Evolutionary conservation across 2,113 vertebrate species (phyloP).

Genomic region (Phylloscopus whistleri): DNA sequence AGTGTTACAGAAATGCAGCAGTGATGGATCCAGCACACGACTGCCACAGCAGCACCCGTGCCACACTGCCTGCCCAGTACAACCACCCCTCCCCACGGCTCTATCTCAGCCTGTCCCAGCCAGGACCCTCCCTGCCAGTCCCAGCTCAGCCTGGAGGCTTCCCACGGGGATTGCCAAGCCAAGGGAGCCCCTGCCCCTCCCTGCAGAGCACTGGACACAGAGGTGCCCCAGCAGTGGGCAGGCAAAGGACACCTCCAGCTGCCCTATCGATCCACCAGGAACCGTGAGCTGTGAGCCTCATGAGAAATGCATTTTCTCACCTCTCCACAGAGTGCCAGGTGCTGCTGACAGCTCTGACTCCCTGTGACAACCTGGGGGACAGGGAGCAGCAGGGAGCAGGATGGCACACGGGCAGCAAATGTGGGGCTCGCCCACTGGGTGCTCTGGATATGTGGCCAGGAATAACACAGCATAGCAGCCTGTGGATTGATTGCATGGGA

Average conservation of each 20-base stretch:
- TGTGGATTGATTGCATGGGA: neutral
- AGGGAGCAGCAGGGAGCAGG: neutral
- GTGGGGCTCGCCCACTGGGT: accelerated
- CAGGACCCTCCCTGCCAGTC: neutral
- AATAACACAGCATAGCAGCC: neutral
- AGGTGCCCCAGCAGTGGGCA: accelerated
- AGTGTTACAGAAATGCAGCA: accelerated
- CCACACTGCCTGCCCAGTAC: accelerated
- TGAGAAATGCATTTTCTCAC: slow-evolving; percentile 21
- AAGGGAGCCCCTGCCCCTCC: accelerated
- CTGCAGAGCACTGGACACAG: neutral
- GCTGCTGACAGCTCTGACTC: neutral
- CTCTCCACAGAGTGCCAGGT: accelerated
- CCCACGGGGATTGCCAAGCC: accelerated
- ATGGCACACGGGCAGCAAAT: accelerated
- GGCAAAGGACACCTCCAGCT: neutral
- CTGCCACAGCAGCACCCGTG: neutral
- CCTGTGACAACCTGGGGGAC: accelerated
- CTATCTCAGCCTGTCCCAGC: neutral
- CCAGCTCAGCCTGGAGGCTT: neutral
- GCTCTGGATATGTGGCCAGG: neutral
- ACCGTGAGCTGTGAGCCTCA: accelerated
- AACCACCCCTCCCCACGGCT: accelerated
- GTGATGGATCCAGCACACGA: neutral
- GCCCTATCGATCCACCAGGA: neutral